phyloP scores from a whole-genome alignment of 2,888 invertebrate genomes.

The Harpalus rufipes region DNA sequence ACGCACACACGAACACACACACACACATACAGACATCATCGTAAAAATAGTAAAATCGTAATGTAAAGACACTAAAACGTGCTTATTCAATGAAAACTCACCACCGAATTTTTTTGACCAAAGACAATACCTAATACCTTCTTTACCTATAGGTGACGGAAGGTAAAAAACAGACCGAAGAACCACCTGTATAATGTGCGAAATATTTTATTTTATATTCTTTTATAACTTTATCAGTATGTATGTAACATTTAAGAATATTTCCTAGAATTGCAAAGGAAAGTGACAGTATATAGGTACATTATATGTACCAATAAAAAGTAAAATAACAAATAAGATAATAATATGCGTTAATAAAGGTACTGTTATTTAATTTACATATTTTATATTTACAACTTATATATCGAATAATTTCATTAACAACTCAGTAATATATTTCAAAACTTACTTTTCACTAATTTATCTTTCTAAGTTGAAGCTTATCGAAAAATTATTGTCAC shows the following conservation, averaged over 20 bases:
- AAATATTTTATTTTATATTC: neutral
- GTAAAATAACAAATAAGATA: conserved; percentile 2
- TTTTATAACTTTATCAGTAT: neutral
- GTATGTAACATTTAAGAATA: neutral
- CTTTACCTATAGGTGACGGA: too few relatives aligned
- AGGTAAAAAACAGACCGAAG: too few relatives aligned
- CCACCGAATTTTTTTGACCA: too few relatives aligned
- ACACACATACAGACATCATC: too few relatives aligned
- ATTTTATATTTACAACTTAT: neutral
- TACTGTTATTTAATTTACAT: conserved; percentile 31
- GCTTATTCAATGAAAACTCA: too few relatives aligned
- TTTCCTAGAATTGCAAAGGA: neutral
- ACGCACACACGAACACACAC: too few relatives aligned
- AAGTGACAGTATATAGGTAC: neutral
- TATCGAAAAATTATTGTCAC: conserved; percentile 4
- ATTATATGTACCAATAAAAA: neutral
- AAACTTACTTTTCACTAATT: neutral
- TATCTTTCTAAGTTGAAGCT: neutral
- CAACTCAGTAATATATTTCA: neutral
- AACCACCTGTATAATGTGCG: neutral
- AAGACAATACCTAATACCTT: too few relatives aligned
- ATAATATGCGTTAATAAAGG: conserved; percentile 28
- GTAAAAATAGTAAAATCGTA: too few relatives aligned
- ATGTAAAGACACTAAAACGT: too few relatives aligned
- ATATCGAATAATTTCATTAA: neutral